Conservation (phyloP, 1,140 invertebrate genomes). For the Leucophenga varia region DNA sequence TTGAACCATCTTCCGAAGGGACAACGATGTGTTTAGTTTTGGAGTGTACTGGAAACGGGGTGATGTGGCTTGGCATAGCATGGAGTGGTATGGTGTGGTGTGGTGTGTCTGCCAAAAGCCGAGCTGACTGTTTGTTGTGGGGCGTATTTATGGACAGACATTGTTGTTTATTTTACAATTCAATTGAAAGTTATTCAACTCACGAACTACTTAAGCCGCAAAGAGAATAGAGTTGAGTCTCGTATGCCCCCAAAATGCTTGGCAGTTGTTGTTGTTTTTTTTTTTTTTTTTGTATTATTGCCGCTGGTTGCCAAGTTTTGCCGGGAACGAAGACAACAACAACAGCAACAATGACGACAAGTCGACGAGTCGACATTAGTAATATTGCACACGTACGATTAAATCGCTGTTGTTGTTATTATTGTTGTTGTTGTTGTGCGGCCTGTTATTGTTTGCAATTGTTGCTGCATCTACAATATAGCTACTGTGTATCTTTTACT, state of each 20-base stretch:
- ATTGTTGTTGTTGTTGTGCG: constrained; percentile 5
- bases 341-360: no score
- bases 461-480: constrained; percentile 37
- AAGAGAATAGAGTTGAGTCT: no score
- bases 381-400: constrained; percentile 41
- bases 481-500: constrained; percentile 37
- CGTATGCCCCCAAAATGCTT: background rate
- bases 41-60: no score
- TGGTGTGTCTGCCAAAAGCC: no score
- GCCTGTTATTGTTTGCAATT: constrained; percentile 3
- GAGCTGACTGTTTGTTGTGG: no score
- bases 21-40: no score
- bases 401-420: constrained; percentile 14
- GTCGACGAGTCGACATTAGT: no score
- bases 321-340: constrained; percentile 1
- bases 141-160: constrained; percentile 20
- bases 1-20: no score
- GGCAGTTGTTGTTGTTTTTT: background rate
- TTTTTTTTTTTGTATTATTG: no score
- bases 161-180: constrained; percentile 53
- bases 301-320: no score
- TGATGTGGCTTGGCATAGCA: no score
- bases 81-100: no score
- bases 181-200: constrained; percentile 55
- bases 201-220: constrained; percentile 53